These are phyloP conservation scores for Tubulanus polymorphus DNA, from an alignment of 2,888 invertebrate genomes.

Conservation along the genomic window DNA sequence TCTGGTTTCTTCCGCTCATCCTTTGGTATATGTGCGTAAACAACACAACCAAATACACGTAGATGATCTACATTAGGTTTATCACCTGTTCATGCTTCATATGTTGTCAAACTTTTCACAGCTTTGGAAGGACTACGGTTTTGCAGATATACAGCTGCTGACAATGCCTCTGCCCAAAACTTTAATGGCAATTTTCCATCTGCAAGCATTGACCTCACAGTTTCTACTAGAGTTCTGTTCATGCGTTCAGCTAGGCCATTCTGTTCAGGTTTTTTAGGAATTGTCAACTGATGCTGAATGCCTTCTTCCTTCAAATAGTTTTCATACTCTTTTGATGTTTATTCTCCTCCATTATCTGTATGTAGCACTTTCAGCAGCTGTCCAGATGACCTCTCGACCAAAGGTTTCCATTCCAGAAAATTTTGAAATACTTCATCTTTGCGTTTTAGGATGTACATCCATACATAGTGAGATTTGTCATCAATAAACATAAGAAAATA, in stretches of 20 bases:
- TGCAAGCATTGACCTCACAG: slow-evolving; percentile 32
- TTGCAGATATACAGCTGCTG: slow-evolving; percentile 35
- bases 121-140: slow-evolving; percentile 34
- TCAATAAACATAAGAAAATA: slow-evolving; percentile 21
- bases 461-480: slow-evolving; percentile 12
- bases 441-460: slow-evolving; percentile 10
- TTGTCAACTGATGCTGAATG: slow-evolving; percentile 37
- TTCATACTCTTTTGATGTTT: slow-evolving; percentile 11
- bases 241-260: slow-evolving; percentile 42
- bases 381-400: slow-evolving; percentile 9
- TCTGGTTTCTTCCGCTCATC: slow-evolving; percentile 14
- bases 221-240: slow-evolving; percentile 37
- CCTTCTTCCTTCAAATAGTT: too few species aligned
- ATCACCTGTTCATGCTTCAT: slow-evolving; percentile 17
- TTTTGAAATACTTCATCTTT: slow-evolving; percentile 12
- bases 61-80: slow-evolving; percentile 14
- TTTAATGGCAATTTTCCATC: slow-evolving; percentile 25
- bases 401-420: slow-evolving; percentile 15
- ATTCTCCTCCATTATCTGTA: slow-evolving; percentile 18
- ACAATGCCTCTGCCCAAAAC: slow-evolving; percentile 46
- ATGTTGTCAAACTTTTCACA: slow-evolving; percentile 16
- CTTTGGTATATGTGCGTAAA: slow-evolving; percentile 18
- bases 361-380: slow-evolving; percentile 9
- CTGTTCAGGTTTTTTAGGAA: slow-evolving; percentile 39
- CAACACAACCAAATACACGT: slow-evolving; percentile 15